These are phyloP conservation scores for Cydia strobilella DNA, from an alignment of 1,140 invertebrate genomes.

Conservation along the genomic window DNA sequence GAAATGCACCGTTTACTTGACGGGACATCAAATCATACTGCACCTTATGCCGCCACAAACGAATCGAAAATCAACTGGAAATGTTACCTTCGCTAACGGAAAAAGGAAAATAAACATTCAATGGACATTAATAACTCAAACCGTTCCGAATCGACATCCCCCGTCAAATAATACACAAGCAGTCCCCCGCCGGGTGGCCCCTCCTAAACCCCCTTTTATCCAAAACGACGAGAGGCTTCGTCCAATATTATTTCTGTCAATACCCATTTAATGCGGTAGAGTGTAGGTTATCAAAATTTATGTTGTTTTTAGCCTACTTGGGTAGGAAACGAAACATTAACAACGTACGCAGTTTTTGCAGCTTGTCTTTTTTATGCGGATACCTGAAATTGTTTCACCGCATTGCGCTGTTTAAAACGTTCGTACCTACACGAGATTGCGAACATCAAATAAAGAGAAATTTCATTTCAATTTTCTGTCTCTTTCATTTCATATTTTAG, in stretches of 20 bases:
- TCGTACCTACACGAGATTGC: background rate
- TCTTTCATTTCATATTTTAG: background rate
- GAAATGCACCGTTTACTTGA: background rate
- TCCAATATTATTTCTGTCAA: constrained; percentile 33
- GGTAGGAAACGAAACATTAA: constrained; percentile 11
- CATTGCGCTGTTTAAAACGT: constrained; percentile 7
- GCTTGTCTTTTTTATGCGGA: background rate
- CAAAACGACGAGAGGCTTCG: constrained; percentile 26
- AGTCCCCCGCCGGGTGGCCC: background rate
- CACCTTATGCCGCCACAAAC: background rate
- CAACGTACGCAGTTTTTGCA: background rate
- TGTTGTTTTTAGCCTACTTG: constrained; percentile 30
- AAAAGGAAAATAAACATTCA: constrained; percentile 31
- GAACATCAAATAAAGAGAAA: background rate
- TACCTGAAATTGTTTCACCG: constrained; percentile 9
- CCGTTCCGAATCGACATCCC: constrained; percentile 29
- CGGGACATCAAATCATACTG: background rate
- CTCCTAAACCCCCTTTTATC: constrained; percentile 13
- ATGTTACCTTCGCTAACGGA: constrained; percentile 3
- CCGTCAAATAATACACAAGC: constrained; percentile 30
- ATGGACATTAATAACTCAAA: constrained; percentile 32
- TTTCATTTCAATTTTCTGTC: background rate
- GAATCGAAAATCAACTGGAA: constrained; percentile 6
- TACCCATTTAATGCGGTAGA: constrained; percentile 23
- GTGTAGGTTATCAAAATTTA: constrained; percentile 19